Conservation (phyloP, 2,888 invertebrate genomes). For the Cephus sareptanus region DNA sequence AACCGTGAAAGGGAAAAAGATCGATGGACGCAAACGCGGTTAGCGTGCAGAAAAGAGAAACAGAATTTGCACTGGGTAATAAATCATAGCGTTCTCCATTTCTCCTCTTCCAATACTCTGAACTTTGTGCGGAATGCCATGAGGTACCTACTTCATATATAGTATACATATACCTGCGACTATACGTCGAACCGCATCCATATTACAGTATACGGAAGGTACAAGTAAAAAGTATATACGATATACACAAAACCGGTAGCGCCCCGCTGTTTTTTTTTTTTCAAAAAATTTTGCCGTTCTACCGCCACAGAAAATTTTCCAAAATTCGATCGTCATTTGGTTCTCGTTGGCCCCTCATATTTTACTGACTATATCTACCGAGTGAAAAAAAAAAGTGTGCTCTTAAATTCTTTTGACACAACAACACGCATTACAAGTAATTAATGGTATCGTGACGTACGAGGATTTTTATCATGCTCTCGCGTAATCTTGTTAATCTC, state of each 20-base stretch:
- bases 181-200: background rate
- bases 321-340: background rate
- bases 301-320: background rate
- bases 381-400: background rate
- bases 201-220: background rate
- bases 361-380: background rate
- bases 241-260: background rate
- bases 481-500: constrained; percentile 9
- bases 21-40: constrained; percentile 65
- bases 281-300: background rate
- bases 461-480: background rate
- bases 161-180: background rate
- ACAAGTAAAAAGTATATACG: too few species aligned
- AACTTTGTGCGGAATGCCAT: constrained; percentile 30
- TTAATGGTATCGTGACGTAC: background rate
- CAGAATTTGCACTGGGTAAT: constrained; percentile 64
- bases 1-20: constrained; percentile 66
- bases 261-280: background rate
- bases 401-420: background rate
- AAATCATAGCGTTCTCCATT: constrained; percentile 61
- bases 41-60: constrained; percentile 60
- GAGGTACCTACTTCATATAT: background rate
- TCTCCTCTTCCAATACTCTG: constrained; percentile 33
- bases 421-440: background rate
- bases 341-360: background rate